These are phyloP conservation scores for Lepidocolaptes lacrymiger DNA, from an alignment of 2,797 vertebrate genomes.

Conservation along the genomic window DNA sequence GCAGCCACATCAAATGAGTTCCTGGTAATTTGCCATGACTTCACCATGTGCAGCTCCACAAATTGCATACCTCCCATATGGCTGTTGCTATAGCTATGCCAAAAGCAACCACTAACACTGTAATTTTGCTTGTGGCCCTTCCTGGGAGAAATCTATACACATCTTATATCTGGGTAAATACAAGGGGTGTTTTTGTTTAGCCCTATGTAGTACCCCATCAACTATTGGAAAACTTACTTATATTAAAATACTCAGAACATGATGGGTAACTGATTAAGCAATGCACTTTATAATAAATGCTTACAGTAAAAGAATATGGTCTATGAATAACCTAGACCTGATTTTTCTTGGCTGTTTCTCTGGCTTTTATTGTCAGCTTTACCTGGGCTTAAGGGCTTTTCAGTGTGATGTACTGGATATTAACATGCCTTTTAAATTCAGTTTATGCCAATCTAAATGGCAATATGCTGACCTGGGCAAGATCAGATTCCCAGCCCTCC, in stretches of 20 bases:
- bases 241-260: neutral
- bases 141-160: neutral
- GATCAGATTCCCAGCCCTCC: neutral
- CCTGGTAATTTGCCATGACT: conserved; percentile 24
- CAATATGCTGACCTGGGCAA: neutral
- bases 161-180: neutral
- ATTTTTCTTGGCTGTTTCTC: neutral
- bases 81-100: conserved; percentile 43
- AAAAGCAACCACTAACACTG: conserved; percentile 42
- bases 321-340: neutral
- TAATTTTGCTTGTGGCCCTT: conserved; percentile 4
- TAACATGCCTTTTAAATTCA: neutral
- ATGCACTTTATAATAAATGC: neutral
- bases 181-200: neutral
- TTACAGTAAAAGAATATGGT: neutral
- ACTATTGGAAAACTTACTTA: neutral
- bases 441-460: neutral
- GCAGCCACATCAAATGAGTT: conserved; percentile 38
- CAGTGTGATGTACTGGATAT: neutral
- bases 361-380: neutral
- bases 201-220: neutral
- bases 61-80: conserved; percentile 48
- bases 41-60: conserved; percentile 23
- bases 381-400: neutral
- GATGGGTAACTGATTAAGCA: neutral